Conservation (phyloP, 2,888 invertebrate genomes). For the Drosophila nigritarsus region DNA sequence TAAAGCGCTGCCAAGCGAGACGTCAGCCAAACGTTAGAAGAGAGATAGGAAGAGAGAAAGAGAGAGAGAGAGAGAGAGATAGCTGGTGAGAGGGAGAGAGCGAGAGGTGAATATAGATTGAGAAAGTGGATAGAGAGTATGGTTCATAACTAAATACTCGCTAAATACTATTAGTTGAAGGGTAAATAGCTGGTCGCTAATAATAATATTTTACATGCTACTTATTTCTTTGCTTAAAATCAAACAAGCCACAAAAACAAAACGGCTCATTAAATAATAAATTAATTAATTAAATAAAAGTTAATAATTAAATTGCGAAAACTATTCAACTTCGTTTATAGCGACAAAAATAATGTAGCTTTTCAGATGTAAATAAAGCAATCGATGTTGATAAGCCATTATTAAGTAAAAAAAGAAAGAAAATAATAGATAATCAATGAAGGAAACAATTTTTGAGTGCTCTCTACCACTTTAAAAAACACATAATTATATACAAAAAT, state of each 20-base stretch:
- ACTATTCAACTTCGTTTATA: background rate
- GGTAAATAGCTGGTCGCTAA: background rate
- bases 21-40: slow-evolving; percentile 11
- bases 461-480: background rate
- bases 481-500: background rate
- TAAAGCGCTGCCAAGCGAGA: slow-evolving; percentile 78
- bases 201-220: background rate
- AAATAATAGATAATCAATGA: background rate
- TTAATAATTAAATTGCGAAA: background rate
- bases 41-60: background rate
- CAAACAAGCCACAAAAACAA: background rate
- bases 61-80: no score
- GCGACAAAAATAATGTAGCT: background rate
- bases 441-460: background rate
- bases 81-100: background rate
- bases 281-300: no score
- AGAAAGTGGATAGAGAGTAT: background rate
- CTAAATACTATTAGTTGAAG: background rate
- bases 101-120: background rate
- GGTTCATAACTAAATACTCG: background rate
- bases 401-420: background rate
- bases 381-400: background rate
- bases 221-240: background rate
- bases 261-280: background rate
- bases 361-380: background rate